Evolutionary conservation across 2,113 vertebrate species (phyloP), one percentile per base, ranked within the genome.

Genomic region (Dendropsophus ebraccatus): DNA sequence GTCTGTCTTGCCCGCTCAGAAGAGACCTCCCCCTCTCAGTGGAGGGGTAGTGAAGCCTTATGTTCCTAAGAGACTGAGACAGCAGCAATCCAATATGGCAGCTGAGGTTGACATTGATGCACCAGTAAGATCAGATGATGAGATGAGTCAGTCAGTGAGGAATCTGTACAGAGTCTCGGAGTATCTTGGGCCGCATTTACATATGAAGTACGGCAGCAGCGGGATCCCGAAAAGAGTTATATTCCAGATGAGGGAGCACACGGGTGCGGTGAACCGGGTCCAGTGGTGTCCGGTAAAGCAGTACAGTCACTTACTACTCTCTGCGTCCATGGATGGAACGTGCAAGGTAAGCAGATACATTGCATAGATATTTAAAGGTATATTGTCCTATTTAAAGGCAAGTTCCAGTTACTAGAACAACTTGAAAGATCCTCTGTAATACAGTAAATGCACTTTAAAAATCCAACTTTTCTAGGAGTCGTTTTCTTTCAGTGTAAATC

Each of bases 281-380:
- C 94, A 95, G 78, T 99, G 98, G 98, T 97, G 96, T 88, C 97
- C 97, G 0, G 92, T 96, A 3, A 88, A 81, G 62, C 92, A 94
- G 2, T 91, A 89, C 83, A 97, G 97, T 81, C 97, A 99, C 82
- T 88, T 99, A 88, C 94, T 99, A 75, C 95, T 99, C 77, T 98
- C 98, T 0, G 93, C 96, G 2, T 99, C 98, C 72, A 98, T 99
- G 97, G 98, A 99, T 90, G 95, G 94, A 88, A 98, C 96, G 23
- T 80, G 96, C 85, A 99, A 99, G 97, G 97, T 99, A 96, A 94
- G 21, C 58, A 23, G 35, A 7, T 30, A 25, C 21, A 4, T 13
- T 32, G 3, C 8, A 41, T 41, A 41, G 41, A 41, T 41, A 3
- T 8, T 41, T 41, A 8, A 8, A 8, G 41, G 41, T 5, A 41